These are phyloP conservation scores for Phrynocephalus vlangalii DNA, from an alignment of 2,797 vertebrate species.

Conservation along the genomic window DNA sequence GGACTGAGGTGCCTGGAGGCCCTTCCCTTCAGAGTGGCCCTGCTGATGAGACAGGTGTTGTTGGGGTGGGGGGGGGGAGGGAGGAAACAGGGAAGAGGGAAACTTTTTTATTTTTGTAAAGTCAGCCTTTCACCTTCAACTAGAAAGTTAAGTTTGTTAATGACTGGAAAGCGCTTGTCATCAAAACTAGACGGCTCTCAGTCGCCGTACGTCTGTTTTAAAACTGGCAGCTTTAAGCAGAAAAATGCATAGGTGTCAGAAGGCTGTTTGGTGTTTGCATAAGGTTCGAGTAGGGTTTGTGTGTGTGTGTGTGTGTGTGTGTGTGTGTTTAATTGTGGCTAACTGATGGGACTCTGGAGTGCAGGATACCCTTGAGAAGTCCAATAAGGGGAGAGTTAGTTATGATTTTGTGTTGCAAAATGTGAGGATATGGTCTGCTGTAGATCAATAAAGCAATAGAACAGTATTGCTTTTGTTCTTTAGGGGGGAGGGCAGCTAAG, in stretches of 20 bases:
- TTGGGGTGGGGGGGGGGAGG: constrained; percentile 66
- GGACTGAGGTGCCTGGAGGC: constrained; percentile 92
- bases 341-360: too few relatives aligned
- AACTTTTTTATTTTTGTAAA: constrained; percentile 79
- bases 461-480: background rate
- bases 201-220: background rate
- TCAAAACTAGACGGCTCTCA: background rate
- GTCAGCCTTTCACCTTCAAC: constrained; percentile 76
- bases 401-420: background rate
- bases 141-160: constrained; percentile 46
- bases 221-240: background rate
- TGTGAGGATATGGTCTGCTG: background rate
- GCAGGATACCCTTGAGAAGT: background rate
- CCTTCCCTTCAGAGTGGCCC: constrained; percentile 90
- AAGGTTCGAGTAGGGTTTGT: too few relatives aligned
- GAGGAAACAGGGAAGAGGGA: constrained; percentile 30
- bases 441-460: background rate
- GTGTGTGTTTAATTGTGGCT: too few relatives aligned
- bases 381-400: background rate
- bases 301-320: too few relatives aligned
- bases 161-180: background rate
- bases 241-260: background rate
- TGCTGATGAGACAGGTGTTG: constrained; percentile 84
- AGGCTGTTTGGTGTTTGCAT: background rate
- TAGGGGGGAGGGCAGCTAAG: too few relatives aligned